Conservation (phyloP, 2,797 vertebrate genomes). For the Acipenser transmontanus region DNA sequence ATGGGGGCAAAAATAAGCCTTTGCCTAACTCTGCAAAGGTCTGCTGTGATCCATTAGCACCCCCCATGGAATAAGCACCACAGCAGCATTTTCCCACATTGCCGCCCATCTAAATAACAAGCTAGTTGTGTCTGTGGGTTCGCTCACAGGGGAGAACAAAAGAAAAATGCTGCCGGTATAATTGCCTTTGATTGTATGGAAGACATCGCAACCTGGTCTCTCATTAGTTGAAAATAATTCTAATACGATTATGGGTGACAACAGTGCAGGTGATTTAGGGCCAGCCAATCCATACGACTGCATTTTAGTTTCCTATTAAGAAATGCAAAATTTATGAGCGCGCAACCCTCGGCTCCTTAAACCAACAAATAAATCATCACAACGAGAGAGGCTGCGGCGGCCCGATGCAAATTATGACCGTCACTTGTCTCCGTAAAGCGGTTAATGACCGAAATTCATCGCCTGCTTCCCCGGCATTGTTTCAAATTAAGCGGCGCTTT, state of each 20-base stretch:
- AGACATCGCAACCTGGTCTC: constrained; percentile 1
- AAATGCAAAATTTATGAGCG: constrained; percentile 50
- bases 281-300: constrained; percentile 41
- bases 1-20: background rate
- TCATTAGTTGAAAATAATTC: constrained; percentile 26
- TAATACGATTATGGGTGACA: constrained; percentile 35
- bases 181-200: constrained; percentile 8
- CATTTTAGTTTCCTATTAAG: constrained; percentile 57
- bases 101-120: constrained; percentile 5
- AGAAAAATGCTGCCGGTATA: constrained; percentile 9
- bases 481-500: constrained; percentile 22
- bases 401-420: constrained; percentile 55
- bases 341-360: constrained; percentile 37
- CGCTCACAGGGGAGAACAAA: constrained; percentile 4
- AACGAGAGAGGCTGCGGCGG: constrained; percentile 31
- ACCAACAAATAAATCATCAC: constrained; percentile 47
- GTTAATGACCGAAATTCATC: constrained; percentile 52
- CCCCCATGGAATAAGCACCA: background rate
- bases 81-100: constrained; percentile 6
- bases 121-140: constrained; percentile 1
- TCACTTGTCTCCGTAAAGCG: constrained; percentile 51
- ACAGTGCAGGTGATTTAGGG: constrained; percentile 50
- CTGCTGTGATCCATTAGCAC: constrained; percentile 2
- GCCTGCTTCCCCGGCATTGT: constrained; percentile 23
- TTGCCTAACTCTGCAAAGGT: background rate